Conservation (phyloP, 37 sponge, comb jelly and placozoan genomes). For the Agelas oroides region DNA sequence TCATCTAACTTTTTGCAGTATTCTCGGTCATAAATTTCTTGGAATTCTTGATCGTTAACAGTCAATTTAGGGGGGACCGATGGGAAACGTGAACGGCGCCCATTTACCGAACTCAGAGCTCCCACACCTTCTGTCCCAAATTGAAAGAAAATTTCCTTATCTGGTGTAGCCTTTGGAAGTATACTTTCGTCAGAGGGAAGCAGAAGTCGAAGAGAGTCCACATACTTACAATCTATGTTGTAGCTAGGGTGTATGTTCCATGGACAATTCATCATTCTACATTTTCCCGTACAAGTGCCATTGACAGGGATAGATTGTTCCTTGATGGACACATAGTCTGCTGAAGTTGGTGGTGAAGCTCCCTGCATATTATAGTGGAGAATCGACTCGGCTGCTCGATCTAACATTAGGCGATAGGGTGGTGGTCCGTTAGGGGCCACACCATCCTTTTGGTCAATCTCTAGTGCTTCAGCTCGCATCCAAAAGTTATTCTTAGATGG, state of each 20-base stretch:
- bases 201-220: no score
- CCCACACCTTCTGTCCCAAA: conserved; percentile 35
- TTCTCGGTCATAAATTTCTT: no score
- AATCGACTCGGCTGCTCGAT: conserved; percentile 59
- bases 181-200: no score
- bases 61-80: conserved; percentile 5
- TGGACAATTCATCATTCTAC: no score
- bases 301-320: not conserved
- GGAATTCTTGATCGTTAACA: no score
- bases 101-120: conserved; percentile 34
- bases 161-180: no score
- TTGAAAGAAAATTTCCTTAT: conserved; percentile 21
- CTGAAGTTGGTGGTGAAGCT: not conserved
- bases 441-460: conserved; percentile 31
- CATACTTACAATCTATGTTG: no score
- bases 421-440: no score
- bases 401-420: conserved; percentile 36
- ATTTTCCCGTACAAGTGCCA: not conserved
- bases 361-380: conserved; percentile 56
- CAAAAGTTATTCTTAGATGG: conserved; percentile 57
- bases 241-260: no score
- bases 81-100: conserved; percentile 16
- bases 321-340: conserved; percentile 16
- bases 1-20: no score
- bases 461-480: conserved; percentile 77